Conservation (phyloP, 2,888 invertebrate genomes). For the Corythucha ciliata region DNA sequence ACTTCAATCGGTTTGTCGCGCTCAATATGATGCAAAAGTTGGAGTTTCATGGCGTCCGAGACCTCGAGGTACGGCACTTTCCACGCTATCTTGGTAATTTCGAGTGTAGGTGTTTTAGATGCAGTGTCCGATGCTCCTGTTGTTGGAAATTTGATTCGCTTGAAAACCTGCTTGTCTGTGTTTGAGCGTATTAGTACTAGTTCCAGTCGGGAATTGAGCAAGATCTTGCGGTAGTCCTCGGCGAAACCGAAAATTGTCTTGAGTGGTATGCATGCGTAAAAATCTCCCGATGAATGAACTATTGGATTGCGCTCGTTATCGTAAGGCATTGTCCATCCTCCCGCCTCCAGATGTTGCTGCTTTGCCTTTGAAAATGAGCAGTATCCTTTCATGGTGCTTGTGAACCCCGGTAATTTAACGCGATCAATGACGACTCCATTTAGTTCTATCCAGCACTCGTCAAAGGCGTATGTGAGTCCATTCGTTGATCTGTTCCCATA, state of each 20-base stretch:
- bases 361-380: neutral
- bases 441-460: neutral
- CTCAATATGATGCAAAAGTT: neutral
- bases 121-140: too few species aligned
- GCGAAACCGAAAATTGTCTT: neutral
- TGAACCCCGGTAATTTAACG: neutral
- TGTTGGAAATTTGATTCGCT: too few species aligned
- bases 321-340: neutral
- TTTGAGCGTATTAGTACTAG: neutral
- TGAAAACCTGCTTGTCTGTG: too few species aligned
- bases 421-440: neutral
- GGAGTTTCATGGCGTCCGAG: neutral
- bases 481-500: neutral
- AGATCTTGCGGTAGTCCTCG: neutral
- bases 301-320: too few species aligned
- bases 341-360: neutral
- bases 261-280: neutral
- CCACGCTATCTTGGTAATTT: neutral
- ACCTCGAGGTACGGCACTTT: neutral
- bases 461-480: conserved; percentile 1
- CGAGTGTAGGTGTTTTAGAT: neutral
- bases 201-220: neutral
- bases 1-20: neutral
- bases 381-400: neutral
- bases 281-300: neutral